phyloP scores from a whole-genome alignment of 1,140 invertebrate species.

The Drosophila lacteicornis region DNA sequence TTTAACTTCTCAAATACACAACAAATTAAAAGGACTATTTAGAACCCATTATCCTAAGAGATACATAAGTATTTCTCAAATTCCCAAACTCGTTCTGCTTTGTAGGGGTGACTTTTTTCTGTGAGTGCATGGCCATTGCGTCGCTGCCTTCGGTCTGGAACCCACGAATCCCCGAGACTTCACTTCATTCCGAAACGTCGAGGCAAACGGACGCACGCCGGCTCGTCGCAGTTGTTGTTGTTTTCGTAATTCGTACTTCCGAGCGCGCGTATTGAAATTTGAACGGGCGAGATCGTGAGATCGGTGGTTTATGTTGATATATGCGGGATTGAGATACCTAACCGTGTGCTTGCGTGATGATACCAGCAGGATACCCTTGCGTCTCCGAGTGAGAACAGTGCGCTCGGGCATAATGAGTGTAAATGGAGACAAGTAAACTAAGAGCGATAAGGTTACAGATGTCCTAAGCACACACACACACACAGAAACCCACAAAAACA shows the following conservation, averaged over 20 bases:
- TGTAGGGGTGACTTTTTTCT: conserved; percentile 8
- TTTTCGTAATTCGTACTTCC: conserved; percentile 14
- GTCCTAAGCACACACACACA: conserved; percentile 70
- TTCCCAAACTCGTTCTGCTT: background rate
- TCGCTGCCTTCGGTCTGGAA: conserved; percentile 10
- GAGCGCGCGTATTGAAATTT: conserved; percentile 27
- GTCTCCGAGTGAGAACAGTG: conserved; percentile 40
- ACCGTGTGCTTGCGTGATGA: conserved; percentile 18
- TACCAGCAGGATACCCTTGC: conserved; percentile 37
- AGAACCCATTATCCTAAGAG: too few species aligned
- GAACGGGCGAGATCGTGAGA: conserved; percentile 36
- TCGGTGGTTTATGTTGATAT: conserved; percentile 11
- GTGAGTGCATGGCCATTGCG: conserved; percentile 10
- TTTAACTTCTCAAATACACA: too few species aligned
- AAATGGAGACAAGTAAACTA: conserved; percentile 64
- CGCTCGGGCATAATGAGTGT: conserved; percentile 59
- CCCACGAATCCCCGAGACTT: conserved; percentile 43
- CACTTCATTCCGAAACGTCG: conserved; percentile 47
- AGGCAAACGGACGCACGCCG: conserved; percentile 52
- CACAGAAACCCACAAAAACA: conserved; percentile 30
- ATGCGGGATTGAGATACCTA: conserved; percentile 44
- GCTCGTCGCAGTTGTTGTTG: conserved; percentile 29
- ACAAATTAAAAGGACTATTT: too few species aligned
- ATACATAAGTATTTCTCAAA: background rate
- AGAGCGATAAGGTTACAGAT: conserved; percentile 80